Base-by-base conservation (phyloP, 2,797 vertebrate genomes). In the Crenichthys baileyi region DNA sequence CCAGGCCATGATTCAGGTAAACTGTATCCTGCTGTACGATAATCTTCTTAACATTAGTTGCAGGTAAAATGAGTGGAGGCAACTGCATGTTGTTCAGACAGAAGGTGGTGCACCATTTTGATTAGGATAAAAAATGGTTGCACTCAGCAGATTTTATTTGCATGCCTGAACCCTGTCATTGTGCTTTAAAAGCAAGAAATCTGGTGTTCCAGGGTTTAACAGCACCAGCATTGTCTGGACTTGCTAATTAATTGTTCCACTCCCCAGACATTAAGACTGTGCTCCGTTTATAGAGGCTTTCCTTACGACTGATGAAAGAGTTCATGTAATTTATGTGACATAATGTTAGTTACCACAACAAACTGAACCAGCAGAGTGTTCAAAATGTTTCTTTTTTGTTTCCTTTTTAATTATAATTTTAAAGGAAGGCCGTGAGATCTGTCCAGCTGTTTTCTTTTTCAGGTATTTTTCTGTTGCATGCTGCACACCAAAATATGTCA, bases 181-280 rank as follows among this genome's bases (percentile, higher is more conserved):
- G 7, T 74, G 79, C 84, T 88, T 91, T 88, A 71, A 84, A 87
- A 90, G 87, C 22, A 79, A 89, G 68, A 87, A 77, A 85, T 73
- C 36, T 85, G 77, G n/a, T 61, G 61, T 65, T 65, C 29, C 31
- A 7, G 39, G 7, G 31, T 65, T 65, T 39, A 31, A 55, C 53
- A 22, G 18, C 53, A 2, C 7, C 48, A 4, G 82, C 67, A 77
- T 86, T 85, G 77, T 83, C 74, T 76, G 70, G 82, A 86, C 75
- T 80, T 80, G 83, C 79, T 51, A 55, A 84, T 82, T 80, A 29
- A 61, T 58, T 71, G 24, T 46, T 11, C 7, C 4, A 5, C 24
- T 31, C 4, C n/a, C 56, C 60, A 72, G 61, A 79, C 22, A 51
- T 68, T 73, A 26, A 72, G 60, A 77, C 36, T 70, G 39, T 75